Base-by-base conservation (phyloP, 1,140 invertebrate species). In the Hirudo medicinalis region DNA sequence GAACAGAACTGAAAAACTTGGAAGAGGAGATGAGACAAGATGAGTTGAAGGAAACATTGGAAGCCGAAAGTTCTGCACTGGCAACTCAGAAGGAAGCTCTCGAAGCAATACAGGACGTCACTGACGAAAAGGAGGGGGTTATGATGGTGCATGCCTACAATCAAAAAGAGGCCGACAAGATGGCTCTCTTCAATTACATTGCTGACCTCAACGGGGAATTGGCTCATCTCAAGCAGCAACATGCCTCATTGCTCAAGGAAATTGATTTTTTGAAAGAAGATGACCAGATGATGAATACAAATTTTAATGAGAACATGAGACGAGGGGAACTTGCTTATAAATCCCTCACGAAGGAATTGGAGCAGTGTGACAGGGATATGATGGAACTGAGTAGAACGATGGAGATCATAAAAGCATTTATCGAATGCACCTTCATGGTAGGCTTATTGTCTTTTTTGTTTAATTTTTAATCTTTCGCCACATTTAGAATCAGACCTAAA, bases 181-280 rank as follows among this genome's bases (percentile, higher is more conserved):
- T 63, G 57, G 57, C 57, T 22, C 57, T 63, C 57, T 63, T 63
- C 57, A 63, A 63, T 32, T 63, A 63, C 29, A 63, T 63, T 63
- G 57, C 57, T 15, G 57, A 63, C 13, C 29, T 63, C 22, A 63
- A 63, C 29, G 57, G 57, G 19, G 57, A 63, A 63, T 20, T 63
- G 11, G 29, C 57, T 32, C 57, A 63, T 22, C 57, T 63, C 22
- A 63, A 63, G 19, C 57, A 63, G 19, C 22, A 63, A 20, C 57
- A 63, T 2, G 29, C 22, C 29, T 63, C 57, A 0, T 20, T 63
- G 8, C 29, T 63, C 22, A 63, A 63, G 29, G 57, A 63, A 22
- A 63, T 63, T n/a, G 57, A 63, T 22, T 22, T 13, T 25, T 15
- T 63, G 13, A 63, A 63, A 63, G 29, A 63, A 22, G 57, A 63